Conservation (phyloP, 2,888 invertebrate genomes). For the Cosmorhoe ocellata region DNA sequence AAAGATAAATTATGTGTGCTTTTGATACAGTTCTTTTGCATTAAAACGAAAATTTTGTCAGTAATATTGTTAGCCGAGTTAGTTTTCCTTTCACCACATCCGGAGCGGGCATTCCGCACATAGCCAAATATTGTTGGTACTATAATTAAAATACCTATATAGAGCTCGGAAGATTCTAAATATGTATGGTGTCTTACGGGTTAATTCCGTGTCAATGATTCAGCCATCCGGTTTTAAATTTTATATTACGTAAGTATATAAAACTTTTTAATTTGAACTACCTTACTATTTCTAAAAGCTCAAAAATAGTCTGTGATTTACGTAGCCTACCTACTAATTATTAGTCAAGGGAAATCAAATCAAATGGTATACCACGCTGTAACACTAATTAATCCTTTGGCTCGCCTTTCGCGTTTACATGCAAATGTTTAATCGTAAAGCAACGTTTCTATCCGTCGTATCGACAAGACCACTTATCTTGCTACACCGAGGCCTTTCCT, state of each 20-base stretch:
- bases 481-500: slow-evolving; percentile 38
- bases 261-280: too few relatives aligned
- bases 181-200: too few relatives aligned
- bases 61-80: slow-evolving; percentile 16
- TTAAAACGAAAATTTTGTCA: too few relatives aligned
- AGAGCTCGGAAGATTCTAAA: too few relatives aligned
- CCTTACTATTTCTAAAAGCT: too few relatives aligned
- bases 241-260: too few relatives aligned
- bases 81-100: slow-evolving; percentile 33
- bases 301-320: too few relatives aligned
- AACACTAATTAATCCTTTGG: background rate
- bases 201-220: too few relatives aligned
- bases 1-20: too few relatives aligned
- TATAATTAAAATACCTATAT: too few relatives aligned
- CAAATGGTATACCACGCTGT: slow-evolving; percentile 1
- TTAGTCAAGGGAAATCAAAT: background rate
- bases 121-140: slow-evolving; percentile 1
- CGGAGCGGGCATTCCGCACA: slow-evolving; percentile 38
- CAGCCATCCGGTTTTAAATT: too few relatives aligned
- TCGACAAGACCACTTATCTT: slow-evolving; percentile 6
- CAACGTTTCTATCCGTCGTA: slow-evolving; percentile 10
- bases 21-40: too few relatives aligned
- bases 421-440: slow-evolving; percentile 12
- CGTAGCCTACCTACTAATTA: background rate
- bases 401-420: slow-evolving; percentile 8